These are phyloP conservation scores for Netelia inedita DNA, from an alignment of 2,888 invertebrate species.

Conservation along the genomic window DNA sequence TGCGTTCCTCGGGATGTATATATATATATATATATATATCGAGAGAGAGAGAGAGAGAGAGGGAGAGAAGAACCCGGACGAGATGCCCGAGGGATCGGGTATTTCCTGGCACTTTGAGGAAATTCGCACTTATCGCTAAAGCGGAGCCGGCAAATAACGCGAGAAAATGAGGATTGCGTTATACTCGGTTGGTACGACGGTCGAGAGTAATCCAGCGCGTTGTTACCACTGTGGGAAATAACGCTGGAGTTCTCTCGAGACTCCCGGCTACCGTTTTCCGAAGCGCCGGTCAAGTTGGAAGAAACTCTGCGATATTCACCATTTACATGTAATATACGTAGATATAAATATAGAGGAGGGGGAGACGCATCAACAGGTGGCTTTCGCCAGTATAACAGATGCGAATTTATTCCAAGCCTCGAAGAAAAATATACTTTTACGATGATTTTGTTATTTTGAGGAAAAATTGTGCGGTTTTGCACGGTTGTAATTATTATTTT, in stretches of 20 bases:
- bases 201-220: not conserved
- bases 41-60: no score
- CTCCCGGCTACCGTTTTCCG: no score
- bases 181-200: not conserved
- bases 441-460: not conserved
- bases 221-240: slow-evolving; percentile 1
- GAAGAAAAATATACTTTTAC: not conserved
- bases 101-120: slow-evolving; percentile 29
- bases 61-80: not conserved
- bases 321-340: no score
- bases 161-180: slow-evolving; percentile 31
- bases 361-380: no score
- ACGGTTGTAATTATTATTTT: no score
- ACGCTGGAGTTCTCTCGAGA: not conserved
- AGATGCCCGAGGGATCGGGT: slow-evolving; percentile 7
- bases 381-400: no score
- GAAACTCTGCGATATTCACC: no score
- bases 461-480: not conserved
- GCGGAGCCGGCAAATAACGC: slow-evolving; percentile 12
- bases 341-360: no score
- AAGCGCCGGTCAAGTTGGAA: no score
- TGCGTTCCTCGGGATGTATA: not conserved
- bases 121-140: slow-evolving; percentile 17
- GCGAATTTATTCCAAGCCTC: not conserved
- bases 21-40: no score